phyloP scores from a whole-genome alignment of 2,113 vertebrate species.

The Tupaia chinensis region DNA sequence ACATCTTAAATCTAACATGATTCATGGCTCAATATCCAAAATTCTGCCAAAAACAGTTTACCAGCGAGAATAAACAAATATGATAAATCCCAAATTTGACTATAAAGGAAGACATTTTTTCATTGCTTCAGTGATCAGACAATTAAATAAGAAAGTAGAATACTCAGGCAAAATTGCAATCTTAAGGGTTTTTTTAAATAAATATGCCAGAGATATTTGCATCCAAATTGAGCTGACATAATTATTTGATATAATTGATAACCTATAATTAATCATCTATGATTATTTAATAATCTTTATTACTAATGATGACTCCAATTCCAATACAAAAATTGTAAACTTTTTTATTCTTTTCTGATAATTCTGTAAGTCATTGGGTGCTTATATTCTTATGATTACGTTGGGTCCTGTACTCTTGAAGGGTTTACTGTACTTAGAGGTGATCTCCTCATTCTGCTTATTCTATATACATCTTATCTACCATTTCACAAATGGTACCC shows the following conservation, averaged over 20 bases:
- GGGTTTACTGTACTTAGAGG: neutral
- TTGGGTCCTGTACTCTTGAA: neutral
- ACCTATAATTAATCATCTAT: neutral
- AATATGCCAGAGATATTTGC: neutral
- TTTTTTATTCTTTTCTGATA: neutral
- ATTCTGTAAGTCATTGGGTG: neutral
- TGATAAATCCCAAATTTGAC: neutral
- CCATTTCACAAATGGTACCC: neutral
- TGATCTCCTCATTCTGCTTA: neutral
- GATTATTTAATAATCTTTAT: neutral
- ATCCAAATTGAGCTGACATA: neutral
- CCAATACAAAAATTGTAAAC: neutral
- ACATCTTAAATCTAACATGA: neutral
- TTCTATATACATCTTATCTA: neutral
- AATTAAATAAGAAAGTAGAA: neutral
- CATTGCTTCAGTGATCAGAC: neutral
- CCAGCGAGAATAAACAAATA: neutral
- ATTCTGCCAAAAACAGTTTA: neutral
- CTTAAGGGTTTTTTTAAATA: neutral
- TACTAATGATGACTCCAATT: neutral
- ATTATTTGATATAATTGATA: neutral
- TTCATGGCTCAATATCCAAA: neutral
- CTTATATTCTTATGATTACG: neutral
- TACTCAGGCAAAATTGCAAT: neutral
- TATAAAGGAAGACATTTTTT: neutral